phyloP scores from a whole-genome alignment of 2,888 invertebrate genomes.

The Leucania comma region DNA sequence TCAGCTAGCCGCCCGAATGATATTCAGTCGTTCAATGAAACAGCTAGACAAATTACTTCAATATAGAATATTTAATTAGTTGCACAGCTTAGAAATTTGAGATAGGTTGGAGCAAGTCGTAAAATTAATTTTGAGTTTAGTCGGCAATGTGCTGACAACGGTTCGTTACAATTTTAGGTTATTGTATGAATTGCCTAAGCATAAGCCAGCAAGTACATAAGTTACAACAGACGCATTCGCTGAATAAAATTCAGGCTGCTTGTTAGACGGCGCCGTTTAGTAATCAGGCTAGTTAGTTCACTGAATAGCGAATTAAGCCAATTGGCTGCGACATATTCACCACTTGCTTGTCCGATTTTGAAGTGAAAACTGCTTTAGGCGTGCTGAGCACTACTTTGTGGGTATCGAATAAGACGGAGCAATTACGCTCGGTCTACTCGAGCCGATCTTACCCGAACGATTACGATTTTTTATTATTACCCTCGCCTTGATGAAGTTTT shows the following conservation, averaged over 20 bases:
- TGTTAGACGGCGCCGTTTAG: background rate
- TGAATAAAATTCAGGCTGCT: background rate
- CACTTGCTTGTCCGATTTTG: background rate
- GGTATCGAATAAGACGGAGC: no score
- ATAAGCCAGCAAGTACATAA: background rate
- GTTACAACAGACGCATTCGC: background rate
- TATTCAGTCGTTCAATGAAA: background rate
- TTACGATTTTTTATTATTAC: background rate
- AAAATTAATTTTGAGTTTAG: background rate
- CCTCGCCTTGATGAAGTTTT: no score
- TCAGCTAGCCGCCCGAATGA: background rate
- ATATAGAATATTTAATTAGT: background rate
- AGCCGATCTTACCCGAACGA: no score
- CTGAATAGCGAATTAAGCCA: background rate
- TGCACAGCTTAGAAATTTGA: background rate
- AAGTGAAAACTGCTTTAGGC: no score
- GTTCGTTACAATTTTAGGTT: background rate
- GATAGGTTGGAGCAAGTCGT: background rate
- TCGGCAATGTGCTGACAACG: no score
- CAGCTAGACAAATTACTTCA: background rate
- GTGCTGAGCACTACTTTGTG: no score
- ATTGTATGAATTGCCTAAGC: background rate
- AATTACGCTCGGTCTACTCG: no score
- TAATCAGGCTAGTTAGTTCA: background rate
- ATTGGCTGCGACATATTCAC: conserved; percentile 1